Conservation (phyloP, 2,113 vertebrate genomes). For the Antechinus flavipes region DNA sequence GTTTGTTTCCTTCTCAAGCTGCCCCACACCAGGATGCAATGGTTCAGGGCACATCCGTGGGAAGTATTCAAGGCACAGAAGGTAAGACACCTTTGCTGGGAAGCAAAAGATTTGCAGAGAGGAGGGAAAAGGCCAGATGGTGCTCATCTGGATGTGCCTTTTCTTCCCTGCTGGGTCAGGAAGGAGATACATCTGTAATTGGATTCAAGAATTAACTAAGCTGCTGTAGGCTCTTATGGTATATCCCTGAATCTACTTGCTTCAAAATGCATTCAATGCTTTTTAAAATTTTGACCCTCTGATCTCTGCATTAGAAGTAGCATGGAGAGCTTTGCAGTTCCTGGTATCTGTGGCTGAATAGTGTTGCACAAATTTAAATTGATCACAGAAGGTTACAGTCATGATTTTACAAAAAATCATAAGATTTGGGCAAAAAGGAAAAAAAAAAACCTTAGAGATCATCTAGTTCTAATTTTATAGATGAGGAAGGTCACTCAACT, state of each 20-base stretch:
- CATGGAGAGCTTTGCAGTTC: neutral
- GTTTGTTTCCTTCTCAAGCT: constrained; percentile 87
- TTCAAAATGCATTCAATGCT: rapidly evolving
- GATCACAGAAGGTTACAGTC: neutral
- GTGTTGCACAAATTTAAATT: neutral
- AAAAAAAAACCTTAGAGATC: neutral
- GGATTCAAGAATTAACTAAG: neutral
- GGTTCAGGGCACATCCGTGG: constrained; percentile 96
- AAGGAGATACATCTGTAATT: neutral
- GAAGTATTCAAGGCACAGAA: constrained; percentile 97
- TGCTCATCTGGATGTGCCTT: neutral
- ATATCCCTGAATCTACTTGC: constrained; percentile 3
- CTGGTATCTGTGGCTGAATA: neutral
- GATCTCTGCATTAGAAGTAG: neutral
- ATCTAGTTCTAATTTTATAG: neutral
- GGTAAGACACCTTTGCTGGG: constrained; percentile 84
- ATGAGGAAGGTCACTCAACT: neutral
- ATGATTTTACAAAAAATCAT: neutral
- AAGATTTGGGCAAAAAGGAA: neutral
- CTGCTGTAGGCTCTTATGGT: rapidly evolving
- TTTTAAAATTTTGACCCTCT: neutral
- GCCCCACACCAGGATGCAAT: constrained; percentile 97
- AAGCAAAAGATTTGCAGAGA: neutral
- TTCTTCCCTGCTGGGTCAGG: neutral
- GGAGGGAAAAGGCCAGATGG: neutral